phyloP scores from a whole-genome alignment of 2,113 vertebrate genomes.

The Clarias magur region DNA sequence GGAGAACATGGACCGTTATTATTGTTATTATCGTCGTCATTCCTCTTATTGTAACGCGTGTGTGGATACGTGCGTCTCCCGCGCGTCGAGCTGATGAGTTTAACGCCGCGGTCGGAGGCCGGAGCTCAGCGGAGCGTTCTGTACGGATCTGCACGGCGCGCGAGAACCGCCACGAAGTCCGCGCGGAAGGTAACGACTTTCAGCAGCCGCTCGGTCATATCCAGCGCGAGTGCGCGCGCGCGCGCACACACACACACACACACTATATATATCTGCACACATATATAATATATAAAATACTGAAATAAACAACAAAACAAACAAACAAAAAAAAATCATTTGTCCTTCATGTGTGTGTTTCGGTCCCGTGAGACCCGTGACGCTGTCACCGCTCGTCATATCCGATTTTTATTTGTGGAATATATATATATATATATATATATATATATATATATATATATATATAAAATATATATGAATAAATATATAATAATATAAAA shows the following conservation, averaged over 20 bases:
- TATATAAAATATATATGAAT: too few relatives aligned
- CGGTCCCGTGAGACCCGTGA: constrained; percentile 25
- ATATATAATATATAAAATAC: too few relatives aligned
- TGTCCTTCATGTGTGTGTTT: constrained; percentile 10
- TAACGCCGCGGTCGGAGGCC: constrained; percentile 54
- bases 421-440: not conserved
- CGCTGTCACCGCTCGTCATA: constrained; percentile 31
- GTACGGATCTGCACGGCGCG: constrained; percentile 56
- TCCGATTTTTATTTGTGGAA: not conserved
- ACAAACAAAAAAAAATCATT: not conserved
- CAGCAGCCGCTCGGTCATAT: not conserved
- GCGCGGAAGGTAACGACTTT: constrained; percentile 66
- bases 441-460: too few relatives aligned
- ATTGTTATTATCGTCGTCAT: constrained; percentile 20
- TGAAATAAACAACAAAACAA: not conserved
- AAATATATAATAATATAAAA: not conserved
- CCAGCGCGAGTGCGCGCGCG: rapidly evolving
- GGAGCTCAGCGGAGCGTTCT: constrained; percentile 61
- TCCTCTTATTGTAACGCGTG: too few relatives aligned
- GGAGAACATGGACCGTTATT: constrained; percentile 67
- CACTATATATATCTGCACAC: too few relatives aligned
- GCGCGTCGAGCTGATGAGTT: constrained; percentile 58
- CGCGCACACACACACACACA: too few relatives aligned
- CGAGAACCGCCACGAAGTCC: constrained; percentile 60
- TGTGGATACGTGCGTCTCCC: constrained; percentile 6